Evolutionary conservation across 2,888 invertebrate genomes (phyloP).

Genomic region (Idaea aversata): DNA sequence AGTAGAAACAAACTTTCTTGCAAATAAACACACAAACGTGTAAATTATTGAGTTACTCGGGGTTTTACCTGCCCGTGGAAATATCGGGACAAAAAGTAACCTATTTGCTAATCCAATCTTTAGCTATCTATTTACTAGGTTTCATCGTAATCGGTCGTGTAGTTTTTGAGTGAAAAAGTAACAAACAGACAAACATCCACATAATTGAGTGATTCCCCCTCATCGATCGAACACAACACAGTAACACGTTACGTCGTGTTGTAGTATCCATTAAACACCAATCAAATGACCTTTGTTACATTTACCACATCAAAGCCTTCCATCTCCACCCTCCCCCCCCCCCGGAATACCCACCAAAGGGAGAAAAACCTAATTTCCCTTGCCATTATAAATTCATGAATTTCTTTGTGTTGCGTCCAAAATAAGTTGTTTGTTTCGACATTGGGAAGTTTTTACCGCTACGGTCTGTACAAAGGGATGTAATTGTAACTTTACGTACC

Average conservation of each 20-base stretch:
- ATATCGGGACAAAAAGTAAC: too few species aligned
- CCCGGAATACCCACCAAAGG: constrained; percentile 32
- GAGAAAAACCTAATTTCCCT: constrained; percentile 73
- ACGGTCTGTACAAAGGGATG: constrained; percentile 43
- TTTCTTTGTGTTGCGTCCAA: constrained; percentile 62
- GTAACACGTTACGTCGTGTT: background rate
- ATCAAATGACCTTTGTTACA: constrained; percentile 2
- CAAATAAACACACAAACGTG: too few species aligned
- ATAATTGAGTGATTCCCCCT: background rate
- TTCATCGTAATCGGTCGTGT: too few species aligned
- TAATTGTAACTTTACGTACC: constrained; percentile 48
- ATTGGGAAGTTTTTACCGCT: constrained; percentile 45
- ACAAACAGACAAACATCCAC: background rate
- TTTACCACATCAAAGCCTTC: constrained; percentile 5
- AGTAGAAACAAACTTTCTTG: too few species aligned
- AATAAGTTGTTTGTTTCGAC: constrained; percentile 73
- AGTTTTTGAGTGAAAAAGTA: too few species aligned
- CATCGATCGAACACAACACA: background rate
- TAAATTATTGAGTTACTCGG: too few species aligned
- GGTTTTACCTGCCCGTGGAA: too few species aligned
- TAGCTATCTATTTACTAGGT: too few species aligned
- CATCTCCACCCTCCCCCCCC: constrained; percentile 13
- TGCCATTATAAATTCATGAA: constrained; percentile 73
- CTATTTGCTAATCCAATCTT: too few species aligned
- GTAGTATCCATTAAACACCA: background rate